A percentile compares a stretch with the other conserved stretches of the same genome.
Evolutionary conservation across 2,113 vertebrate genomes (phyloP).

Genomic region (Abramis brama): DNA sequence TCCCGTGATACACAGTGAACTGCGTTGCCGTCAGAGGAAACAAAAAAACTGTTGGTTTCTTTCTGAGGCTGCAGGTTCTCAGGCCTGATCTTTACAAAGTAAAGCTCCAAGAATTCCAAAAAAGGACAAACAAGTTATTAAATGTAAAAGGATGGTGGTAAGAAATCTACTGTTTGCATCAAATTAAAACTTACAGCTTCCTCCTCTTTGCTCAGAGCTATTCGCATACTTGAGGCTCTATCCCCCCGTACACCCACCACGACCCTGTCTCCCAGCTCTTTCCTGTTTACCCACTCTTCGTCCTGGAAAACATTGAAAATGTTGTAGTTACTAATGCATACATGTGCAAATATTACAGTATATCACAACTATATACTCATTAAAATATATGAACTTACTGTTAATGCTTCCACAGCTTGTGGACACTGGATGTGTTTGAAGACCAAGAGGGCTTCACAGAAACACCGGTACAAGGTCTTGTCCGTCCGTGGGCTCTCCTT

Average conservation of each 20-base stretch:
- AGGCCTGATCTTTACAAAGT: background rate
- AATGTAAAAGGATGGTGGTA: background rate
- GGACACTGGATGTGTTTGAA: background rate
- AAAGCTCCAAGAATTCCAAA: background rate
- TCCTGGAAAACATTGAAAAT: background rate
- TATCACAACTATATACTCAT: background rate
- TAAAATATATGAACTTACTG: background rate
- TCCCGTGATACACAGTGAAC: background rate
- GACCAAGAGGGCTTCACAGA: background rate
- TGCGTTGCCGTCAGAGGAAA: background rate
- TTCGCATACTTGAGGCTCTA: background rate
- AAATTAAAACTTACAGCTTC: background rate
- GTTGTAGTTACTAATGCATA: background rate
- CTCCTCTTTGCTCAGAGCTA: background rate
- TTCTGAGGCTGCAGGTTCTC: background rate
- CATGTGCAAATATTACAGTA: conserved; percentile 1
- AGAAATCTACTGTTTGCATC: background rate
- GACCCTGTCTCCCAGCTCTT: background rate
- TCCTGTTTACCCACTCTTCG: background rate
- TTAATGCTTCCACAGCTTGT: background rate
- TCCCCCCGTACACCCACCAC: background rate
- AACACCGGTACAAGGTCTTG: background rate
- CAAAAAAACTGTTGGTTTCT: background rate
- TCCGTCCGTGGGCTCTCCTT: background rate
- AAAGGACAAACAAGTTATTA: background rate